Conservation (phyloP, 2,113 vertebrate genomes). For the Corythaeola cristata region DNA sequence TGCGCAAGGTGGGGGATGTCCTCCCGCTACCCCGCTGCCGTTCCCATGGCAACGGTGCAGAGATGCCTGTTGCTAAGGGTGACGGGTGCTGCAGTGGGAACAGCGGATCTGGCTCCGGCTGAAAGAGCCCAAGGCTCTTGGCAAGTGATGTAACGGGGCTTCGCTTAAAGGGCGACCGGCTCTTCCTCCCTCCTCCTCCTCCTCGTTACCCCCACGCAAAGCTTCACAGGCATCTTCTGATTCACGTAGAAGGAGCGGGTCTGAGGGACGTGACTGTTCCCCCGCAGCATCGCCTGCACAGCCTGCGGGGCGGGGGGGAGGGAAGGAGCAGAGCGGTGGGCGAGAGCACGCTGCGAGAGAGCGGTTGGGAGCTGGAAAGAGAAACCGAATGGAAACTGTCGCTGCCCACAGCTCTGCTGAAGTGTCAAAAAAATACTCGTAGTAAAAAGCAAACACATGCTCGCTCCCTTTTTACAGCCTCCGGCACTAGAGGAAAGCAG, state of each 20-base stretch:
- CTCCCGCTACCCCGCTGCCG: background rate
- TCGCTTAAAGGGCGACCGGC: background rate
- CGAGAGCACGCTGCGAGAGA: background rate
- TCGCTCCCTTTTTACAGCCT: background rate
- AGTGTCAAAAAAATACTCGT: fast-evolving
- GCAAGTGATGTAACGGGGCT: background rate
- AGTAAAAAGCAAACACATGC: background rate
- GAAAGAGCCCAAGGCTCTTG: background rate
- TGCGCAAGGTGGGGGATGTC: background rate
- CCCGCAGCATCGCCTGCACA: background rate
- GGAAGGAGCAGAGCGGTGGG: background rate
- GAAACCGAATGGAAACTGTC: background rate
- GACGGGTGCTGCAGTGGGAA: conserved; percentile 14
- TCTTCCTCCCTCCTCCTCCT: background rate
- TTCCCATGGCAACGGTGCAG: conserved; percentile 13
- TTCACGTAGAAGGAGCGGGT: background rate
- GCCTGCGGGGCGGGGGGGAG: fast-evolving
- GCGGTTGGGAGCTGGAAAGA: background rate
- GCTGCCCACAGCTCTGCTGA: background rate
- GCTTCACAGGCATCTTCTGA: background rate
- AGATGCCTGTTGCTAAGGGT: conserved; percentile 56
- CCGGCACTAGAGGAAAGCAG: background rate
- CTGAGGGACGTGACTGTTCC: background rate
- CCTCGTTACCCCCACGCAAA: background rate
- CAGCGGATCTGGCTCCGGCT: background rate